Conservation (phyloP, 2,797 vertebrate species). For the Spondyliosoma cantharus region DNA sequence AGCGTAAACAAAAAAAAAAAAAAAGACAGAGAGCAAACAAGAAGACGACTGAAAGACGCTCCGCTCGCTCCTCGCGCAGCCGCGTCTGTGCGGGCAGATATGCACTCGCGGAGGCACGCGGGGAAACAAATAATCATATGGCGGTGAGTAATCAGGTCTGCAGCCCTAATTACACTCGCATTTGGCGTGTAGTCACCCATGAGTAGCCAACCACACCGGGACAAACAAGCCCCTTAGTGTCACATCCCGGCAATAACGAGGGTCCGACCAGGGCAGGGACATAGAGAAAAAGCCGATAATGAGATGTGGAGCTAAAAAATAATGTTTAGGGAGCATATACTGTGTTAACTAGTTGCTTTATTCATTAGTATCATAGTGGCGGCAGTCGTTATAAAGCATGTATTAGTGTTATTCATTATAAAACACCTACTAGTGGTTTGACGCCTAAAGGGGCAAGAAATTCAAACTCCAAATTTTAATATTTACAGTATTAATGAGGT, state of each 20-base stretch:
- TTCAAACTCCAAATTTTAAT: too few relatives aligned
- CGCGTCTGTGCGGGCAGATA: conserved; percentile 16
- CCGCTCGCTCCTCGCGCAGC: not conserved
- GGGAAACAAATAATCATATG: conserved; percentile 45
- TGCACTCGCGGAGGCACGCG: not conserved
- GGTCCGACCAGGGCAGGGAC: conserved; percentile 13
- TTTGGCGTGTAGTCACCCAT: conserved; percentile 72
- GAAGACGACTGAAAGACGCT: conserved; percentile 26
- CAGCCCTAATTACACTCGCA: conserved; percentile 64
- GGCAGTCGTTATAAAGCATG: too few relatives aligned
- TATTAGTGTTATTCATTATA: too few relatives aligned
- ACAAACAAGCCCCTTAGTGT: conserved; percentile 63
- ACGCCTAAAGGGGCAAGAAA: too few relatives aligned
- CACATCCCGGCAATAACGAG: conserved; percentile 48
- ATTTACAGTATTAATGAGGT: too few relatives aligned
- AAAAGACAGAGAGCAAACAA: conserved; percentile 41
- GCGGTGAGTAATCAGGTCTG: conserved; percentile 65
- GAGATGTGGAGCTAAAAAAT: not conserved
- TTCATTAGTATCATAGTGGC: too few relatives aligned
- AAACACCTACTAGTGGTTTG: too few relatives aligned
- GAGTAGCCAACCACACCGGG: conserved; percentile 63
- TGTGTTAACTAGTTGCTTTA: too few relatives aligned
- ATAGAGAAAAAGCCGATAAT: conserved; percentile 12
- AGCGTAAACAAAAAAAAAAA: conserved; percentile 41
- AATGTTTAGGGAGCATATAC: too few relatives aligned